Evolutionary conservation across 2,797 vertebrate species (phyloP), one percentile per base, ranked within the genome.

Genomic region (Sitta carolinensis): DNA sequence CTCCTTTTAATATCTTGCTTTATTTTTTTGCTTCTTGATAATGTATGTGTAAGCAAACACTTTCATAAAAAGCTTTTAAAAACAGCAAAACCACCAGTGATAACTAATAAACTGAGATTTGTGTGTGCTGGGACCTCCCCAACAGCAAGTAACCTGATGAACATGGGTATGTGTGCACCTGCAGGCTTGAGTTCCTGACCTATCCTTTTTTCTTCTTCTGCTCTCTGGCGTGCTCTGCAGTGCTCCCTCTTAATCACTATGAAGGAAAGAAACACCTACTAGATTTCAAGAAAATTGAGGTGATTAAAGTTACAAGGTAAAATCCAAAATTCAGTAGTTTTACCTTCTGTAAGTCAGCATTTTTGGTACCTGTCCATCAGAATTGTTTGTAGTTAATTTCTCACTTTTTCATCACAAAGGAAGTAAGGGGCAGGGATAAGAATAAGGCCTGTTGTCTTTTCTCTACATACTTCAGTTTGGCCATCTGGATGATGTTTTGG

Each of bases 191-290:
- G 61, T 94, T 96, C 77, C 91, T 97, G 95, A 97, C 95, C 93
- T 96, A 61, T 95, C 93, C 95, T 96, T 96, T 96, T 94, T 92
- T 93, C 95, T 95, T 66, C 94, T 93, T 43, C 90, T 96, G 93
- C 94, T 95, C 7, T 94, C 93, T 95, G 95, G 91, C 94, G 93
- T 97, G 97, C 95, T 97, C 95, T 95, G 96, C 96, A 96, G 96
- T 96, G 89, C 95, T 96, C 54, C 96, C 90, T 95, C 94, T 95
- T 95, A 95, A 96, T 94, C 95, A 94, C 96, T 92, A 80, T 97
- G 97, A 98, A 98, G 98, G 98, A 96, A 80, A 96, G 96, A 84
- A 96, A 96, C 89, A 98, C 96, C 97, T 97, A 95, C 97, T 97
- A 96, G 80, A 94, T 97, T 97, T 90, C 97, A 95, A 96, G 96